These are phyloP conservation scores for Papilio elwesi DNA, from an alignment of 2,888 invertebrate genomes.

Conservation along the genomic window DNA sequence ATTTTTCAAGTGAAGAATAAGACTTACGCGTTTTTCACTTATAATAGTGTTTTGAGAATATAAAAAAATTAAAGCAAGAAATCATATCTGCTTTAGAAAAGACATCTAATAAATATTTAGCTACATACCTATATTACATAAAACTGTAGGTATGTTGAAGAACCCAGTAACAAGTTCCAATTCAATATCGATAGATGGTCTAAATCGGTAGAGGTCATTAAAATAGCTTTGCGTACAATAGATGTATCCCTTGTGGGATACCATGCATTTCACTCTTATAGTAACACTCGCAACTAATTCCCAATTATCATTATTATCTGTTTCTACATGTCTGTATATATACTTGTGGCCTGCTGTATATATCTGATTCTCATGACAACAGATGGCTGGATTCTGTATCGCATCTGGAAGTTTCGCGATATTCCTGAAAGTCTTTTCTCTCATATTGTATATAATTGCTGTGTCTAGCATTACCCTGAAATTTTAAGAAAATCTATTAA, in stretches of 20 bases:
- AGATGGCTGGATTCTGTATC: conserved; percentile 70
- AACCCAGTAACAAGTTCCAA: conserved; percentile 58
- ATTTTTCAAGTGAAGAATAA: too few relatives aligned
- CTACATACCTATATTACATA: conserved; percentile 67
- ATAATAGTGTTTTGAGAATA: too few relatives aligned
- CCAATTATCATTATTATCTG: conserved; percentile 59
- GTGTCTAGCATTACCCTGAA: conserved; percentile 69
- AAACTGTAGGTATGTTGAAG: conserved; percentile 59
- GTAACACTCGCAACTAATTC: conserved; percentile 52
- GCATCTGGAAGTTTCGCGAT: conserved; percentile 67
- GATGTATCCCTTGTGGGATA: conserved; percentile 65
- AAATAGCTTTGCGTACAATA: conserved; percentile 72
- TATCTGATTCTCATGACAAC: conserved; percentile 59
- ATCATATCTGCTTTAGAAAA: too few relatives aligned
- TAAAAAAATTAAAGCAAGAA: too few relatives aligned
- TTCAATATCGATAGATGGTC: conserved; percentile 56
- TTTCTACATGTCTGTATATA: conserved; percentile 64
- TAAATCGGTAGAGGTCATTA: conserved; percentile 64
- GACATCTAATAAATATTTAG: background rate
- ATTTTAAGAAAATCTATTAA: conserved; percentile 35
- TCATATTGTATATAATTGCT: conserved; percentile 66
- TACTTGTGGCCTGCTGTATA: conserved; percentile 66
- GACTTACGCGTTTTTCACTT: too few relatives aligned
- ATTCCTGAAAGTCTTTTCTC: conserved; percentile 57
- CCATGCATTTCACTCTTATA: conserved; percentile 60